Conservation (phyloP, 2,113 vertebrate genomes). For the Conger conger region DNA sequence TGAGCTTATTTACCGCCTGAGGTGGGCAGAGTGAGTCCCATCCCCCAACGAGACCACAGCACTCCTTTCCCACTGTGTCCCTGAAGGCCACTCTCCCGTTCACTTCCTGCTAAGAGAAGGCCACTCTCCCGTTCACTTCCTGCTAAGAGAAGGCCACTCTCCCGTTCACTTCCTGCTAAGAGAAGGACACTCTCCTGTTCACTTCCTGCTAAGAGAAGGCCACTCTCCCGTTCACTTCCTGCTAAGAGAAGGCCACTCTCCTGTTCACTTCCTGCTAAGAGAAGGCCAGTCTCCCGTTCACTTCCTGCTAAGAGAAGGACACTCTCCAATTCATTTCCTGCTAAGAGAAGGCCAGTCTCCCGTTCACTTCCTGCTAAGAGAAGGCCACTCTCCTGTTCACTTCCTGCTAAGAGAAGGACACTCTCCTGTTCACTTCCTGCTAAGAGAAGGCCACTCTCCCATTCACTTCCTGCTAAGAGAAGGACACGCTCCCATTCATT, state of each 20-base stretch:
- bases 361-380: no score
- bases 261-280: no score
- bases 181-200: background rate
- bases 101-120: background rate
- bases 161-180: no score
- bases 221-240: background rate
- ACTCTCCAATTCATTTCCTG: background rate
- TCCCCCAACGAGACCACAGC: background rate
- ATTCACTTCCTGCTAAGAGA: no score
- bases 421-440: background rate
- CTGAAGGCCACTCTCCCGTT: background rate
- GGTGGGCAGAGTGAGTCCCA: background rate
- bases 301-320: no score
- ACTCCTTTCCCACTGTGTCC: background rate
- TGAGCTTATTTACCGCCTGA: constrained; percentile 29
- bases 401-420: no score
- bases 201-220: no score
- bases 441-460: background rate
- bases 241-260: background rate
- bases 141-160: background rate
- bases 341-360: background rate
- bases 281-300: background rate
- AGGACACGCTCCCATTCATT: background rate
- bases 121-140: background rate
- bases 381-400: background rate